phyloP scores from a whole-genome alignment of 2,888 invertebrate species.

The Thyatira batis region DNA sequence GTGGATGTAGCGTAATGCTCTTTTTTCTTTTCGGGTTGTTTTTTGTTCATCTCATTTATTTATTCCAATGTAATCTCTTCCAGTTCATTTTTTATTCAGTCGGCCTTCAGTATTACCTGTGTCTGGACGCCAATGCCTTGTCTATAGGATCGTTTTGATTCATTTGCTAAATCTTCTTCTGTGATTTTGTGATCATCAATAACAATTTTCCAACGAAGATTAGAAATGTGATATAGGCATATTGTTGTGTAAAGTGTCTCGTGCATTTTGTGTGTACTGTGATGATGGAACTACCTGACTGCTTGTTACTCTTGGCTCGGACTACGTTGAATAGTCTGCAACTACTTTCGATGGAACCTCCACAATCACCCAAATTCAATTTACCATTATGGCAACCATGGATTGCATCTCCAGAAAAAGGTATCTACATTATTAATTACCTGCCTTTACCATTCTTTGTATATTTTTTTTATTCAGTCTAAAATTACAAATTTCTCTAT shows the following conservation, averaged over 20 bases:
- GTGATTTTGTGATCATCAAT: neutral
- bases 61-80: slow-evolving; percentile 83
- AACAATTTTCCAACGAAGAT: neutral
- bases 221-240: slow-evolving; percentile 34
- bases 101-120: slow-evolving; percentile 82
- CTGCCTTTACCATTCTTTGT: neutral
- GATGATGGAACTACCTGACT: slow-evolving; percentile 79
- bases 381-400: slow-evolving; percentile 79
- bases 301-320: slow-evolving; percentile 69
- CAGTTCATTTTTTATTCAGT: slow-evolving; percentile 82
- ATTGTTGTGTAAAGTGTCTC: slow-evolving; percentile 27
- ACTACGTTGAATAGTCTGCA: slow-evolving; percentile 63
- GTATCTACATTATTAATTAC: slow-evolving; percentile 36
- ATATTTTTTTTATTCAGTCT: too few species aligned
- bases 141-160: slow-evolving; percentile 47
- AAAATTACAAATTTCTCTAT: too few species aligned
- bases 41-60: slow-evolving; percentile 83
- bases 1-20: slow-evolving; percentile 79
- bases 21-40: slow-evolving; percentile 78
- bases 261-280: slow-evolving; percentile 44
- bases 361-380: slow-evolving; percentile 78
- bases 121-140: slow-evolving; percentile 71
- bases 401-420: slow-evolving; percentile 70
- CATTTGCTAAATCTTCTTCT: slow-evolving; percentile 35
- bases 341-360: slow-evolving; percentile 73